These are phyloP conservation scores for Rhabditoides inermis DNA, from an alignment of 2,888 invertebrate genomes.

Conservation along the genomic window DNA sequence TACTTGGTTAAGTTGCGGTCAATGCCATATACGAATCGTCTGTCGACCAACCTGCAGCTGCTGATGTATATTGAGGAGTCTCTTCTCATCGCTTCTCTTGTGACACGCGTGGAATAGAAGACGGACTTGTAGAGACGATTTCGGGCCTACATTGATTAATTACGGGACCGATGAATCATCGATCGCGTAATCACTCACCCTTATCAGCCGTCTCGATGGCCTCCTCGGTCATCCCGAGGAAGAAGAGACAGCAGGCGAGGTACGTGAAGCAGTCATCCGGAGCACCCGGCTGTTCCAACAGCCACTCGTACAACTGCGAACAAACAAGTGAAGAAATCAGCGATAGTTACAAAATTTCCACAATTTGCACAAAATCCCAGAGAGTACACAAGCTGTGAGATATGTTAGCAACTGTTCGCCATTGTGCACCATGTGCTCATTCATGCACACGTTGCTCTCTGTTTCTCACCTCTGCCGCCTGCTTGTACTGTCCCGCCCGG, in stretches of 20 bases:
- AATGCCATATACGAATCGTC: too few species aligned
- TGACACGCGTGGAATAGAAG: constrained; percentile 84
- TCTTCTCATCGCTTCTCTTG: constrained; percentile 78
- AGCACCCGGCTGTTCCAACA: constrained; percentile 56
- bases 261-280: too few species aligned
- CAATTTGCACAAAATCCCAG: background rate
- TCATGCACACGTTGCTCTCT: background rate
- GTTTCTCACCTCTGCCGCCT: constrained; percentile 64
- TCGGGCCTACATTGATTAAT: too few species aligned
- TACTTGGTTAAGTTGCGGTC: too few species aligned
- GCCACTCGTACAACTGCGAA: constrained; percentile 56
- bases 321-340: too few species aligned
- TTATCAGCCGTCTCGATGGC: constrained; percentile 61
- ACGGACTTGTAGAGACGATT: constrained; percentile 68
- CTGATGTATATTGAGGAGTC: constrained; percentile 74
- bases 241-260: constrained; percentile 87
- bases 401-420: too few species aligned
- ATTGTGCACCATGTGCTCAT: too few species aligned
- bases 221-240: constrained; percentile 75
- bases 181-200: too few species aligned
- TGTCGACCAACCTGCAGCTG: constrained; percentile 61
- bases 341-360: too few species aligned
- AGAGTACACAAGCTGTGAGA: background rate
- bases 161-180: too few species aligned
- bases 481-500: constrained; percentile 84